Conservation (phyloP, 2,797 vertebrate genomes). For the Phylloscopus collybita region DNA sequence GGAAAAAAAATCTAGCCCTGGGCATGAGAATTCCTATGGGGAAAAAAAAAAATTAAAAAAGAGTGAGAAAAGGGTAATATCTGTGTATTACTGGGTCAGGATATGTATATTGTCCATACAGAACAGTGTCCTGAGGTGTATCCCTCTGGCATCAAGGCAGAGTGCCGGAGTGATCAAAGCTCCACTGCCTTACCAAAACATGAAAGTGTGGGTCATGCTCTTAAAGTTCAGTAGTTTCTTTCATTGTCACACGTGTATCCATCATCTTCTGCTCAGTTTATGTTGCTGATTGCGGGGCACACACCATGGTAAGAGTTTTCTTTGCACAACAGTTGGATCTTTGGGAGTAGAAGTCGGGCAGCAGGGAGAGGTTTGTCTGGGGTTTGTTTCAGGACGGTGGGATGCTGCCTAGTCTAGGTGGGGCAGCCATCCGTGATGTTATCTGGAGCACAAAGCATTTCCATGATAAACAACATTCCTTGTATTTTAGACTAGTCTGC, state of each 20-base stretch:
- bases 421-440: background rate
- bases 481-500: conserved; percentile 61
- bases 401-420: background rate
- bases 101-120: background rate
- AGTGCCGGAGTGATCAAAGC: background rate
- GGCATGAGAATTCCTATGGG: background rate
- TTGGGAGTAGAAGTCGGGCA: background rate
- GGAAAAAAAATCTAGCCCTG: background rate
- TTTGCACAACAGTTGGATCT: background rate
- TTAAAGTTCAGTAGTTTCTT: background rate
- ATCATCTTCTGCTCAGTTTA: background rate
- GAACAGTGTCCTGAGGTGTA: rapidly evolving
- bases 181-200: background rate
- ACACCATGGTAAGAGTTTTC: background rate
- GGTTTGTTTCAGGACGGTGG: background rate
- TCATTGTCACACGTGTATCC: background rate
- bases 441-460: conserved; percentile 8
- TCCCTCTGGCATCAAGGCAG: background rate
- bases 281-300: background rate
- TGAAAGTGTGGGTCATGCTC: background rate
- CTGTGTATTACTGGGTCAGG: background rate
- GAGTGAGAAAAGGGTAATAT: background rate
- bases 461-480: conserved; percentile 62
- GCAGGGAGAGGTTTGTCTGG: background rate
- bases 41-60: background rate